A percentile compares a stretch with the other conserved stretches of the same genome.
phyloP scores from a whole-genome alignment of 2,888 invertebrate genomes.

The Hydriomena furcata region DNA sequence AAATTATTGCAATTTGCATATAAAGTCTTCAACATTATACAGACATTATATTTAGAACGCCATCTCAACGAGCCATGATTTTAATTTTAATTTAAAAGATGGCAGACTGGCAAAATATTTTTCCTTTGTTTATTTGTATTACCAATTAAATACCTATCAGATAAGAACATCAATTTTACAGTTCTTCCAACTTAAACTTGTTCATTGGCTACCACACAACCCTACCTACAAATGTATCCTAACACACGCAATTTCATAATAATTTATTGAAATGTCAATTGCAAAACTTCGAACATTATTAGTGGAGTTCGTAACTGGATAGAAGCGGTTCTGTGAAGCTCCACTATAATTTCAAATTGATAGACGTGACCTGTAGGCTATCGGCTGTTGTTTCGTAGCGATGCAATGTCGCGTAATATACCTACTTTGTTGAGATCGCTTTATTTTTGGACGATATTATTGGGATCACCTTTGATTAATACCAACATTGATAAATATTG shows the following conservation, averaged over 20 bases:
- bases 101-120: no score
- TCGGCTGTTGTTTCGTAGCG: slow-evolving; percentile 15
- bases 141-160: no score
- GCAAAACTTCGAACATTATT: slow-evolving; percentile 10
- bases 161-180: no score
- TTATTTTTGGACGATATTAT: neutral
- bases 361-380: slow-evolving; percentile 13
- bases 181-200: no score
- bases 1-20: no score
- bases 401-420: no score
- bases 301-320: slow-evolving; percentile 32
- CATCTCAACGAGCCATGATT: no score
- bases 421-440: slow-evolving; percentile 1
- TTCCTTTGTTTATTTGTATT: no score
- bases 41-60: no score
- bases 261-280: slow-evolving; percentile 13
- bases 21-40: no score
- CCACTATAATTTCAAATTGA: slow-evolving; percentile 10
- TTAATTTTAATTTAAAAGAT: no score
- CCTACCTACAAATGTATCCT: neutral
- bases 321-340: slow-evolving; percentile 29
- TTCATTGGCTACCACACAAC: neutral
- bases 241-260: slow-evolving; percentile 9
- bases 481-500: neutral
- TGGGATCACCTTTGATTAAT: neutral